Evolutionary conservation across 2,113 vertebrate species (phyloP).

Genomic region (Chlorodrepanis virens): DNA sequence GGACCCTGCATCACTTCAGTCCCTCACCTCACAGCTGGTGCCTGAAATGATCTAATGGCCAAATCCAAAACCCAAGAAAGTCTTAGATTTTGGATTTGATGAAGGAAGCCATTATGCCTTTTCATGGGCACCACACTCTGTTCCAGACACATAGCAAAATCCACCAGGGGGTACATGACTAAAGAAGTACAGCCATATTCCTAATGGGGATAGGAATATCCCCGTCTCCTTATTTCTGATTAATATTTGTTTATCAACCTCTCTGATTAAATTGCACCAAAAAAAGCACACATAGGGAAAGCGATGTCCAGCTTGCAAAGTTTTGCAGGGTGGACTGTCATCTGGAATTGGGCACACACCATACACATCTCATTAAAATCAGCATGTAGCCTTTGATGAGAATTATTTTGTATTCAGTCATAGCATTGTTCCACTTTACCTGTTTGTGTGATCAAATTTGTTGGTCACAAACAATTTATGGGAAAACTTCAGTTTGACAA

Average conservation of each 20-base stretch:
- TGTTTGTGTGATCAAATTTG: not conserved
- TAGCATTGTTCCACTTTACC: not conserved
- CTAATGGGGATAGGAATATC: not conserved
- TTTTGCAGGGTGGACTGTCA: not conserved
- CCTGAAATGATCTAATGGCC: not conserved
- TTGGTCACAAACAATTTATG: not conserved
- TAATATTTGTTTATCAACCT: not conserved
- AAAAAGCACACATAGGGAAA: not conserved
- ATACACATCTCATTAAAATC: not conserved
- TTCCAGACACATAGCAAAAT: not conserved
- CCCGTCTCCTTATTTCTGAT: not conserved
- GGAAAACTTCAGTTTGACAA: not conserved
- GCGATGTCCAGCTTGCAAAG: not conserved
- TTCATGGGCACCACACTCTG: not conserved
- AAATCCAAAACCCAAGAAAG: not conserved
- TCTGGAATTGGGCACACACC: not conserved
- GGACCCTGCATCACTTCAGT: not conserved
- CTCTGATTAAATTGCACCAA: not conserved
- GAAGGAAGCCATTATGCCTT: not conserved
- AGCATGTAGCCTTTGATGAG: not conserved
- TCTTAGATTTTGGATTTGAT: not conserved
- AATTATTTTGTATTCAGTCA: not conserved
- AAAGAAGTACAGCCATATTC: not conserved
- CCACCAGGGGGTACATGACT: not conserved
- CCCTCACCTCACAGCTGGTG: not conserved